Base-by-base conservation (phyloP, 2,888 invertebrate species). In the Loripinus fragilis region DNA sequence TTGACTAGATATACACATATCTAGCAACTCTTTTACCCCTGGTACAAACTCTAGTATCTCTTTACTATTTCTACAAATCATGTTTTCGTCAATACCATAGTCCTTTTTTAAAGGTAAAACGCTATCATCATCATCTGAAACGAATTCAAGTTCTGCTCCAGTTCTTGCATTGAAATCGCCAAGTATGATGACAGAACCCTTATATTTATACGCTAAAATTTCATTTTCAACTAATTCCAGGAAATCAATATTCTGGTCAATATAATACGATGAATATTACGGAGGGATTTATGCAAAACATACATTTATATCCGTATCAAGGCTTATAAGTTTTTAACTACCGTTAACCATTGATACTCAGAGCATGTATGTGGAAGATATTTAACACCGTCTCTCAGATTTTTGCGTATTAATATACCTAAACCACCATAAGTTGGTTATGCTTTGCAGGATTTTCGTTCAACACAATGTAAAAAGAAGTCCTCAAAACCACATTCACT, bases 311-410 rank as follows among this genome's bases (percentile, higher is more conserved):
- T 69, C 50, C 0, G 35, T 35, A 20, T 35, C 69, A 33, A 69
- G 52, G 15, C 3, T n/a, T n/a, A n/a, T n/a, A n/a, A 69, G 28
- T 20, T 69, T 33, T 50, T 69, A 20, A 50, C 50, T 30, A 69
- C n/a, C n/a, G 3, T 20, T n/a, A 69, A 33, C 69, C 69, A 69
- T 52, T 69, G 48, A 20, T 69, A 69, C 25, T 69, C 50, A 30
- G 69, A 69, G 25, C 48, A 68, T 48, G 2, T 45, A 2, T 15
- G 8, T 15, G 68, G 68, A 8, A 30, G 25, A 30, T 68, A 68
- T 48, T 68, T 68, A 25, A 68, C 48, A 2, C 68, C 68, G 45
- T 68, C 48, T 30, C 48, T 68, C 28, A 68, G 3, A 30, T 7
- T 48, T 5, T 68, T 68, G 12, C 30, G 45, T 17, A 68, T 20